Conservation (phyloP, 2,888 invertebrate species). For the Dichetophora obliterata region DNA sequence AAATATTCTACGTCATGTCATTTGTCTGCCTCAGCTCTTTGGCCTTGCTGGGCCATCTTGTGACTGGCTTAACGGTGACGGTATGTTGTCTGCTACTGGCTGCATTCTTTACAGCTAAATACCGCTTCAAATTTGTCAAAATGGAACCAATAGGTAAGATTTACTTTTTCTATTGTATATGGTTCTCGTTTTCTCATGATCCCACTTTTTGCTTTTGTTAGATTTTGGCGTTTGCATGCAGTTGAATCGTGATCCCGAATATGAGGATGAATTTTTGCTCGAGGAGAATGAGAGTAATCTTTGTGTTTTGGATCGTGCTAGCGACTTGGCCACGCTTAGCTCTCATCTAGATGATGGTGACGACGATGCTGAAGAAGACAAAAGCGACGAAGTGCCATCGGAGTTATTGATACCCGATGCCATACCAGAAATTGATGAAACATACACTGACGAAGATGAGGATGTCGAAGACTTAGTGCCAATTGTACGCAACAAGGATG, state of each 20-base stretch:
- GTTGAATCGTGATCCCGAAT: constrained; percentile 57
- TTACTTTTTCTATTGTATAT: background rate
- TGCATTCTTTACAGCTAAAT: constrained; percentile 62
- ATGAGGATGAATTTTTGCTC: constrained; percentile 67
- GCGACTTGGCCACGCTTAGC: constrained; percentile 63
- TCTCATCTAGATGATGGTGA: constrained; percentile 53
- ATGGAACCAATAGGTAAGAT: constrained; percentile 60
- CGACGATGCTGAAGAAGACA: constrained; percentile 59
- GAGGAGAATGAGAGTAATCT: constrained; percentile 66
- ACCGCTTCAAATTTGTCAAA: constrained; percentile 64
- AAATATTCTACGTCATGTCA: constrained; percentile 59
- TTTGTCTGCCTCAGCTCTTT: constrained; percentile 55
- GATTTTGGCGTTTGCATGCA: constrained; percentile 59
- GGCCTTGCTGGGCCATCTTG: constrained; percentile 63
- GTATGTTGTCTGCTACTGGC: constrained; percentile 60
- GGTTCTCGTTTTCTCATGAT: constrained; percentile 22
- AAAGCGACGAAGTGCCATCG: constrained; percentile 67
- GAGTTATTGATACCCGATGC: constrained; percentile 67
- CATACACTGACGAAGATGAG: constrained; percentile 63
- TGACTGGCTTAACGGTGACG: constrained; percentile 64
- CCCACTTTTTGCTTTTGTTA: constrained; percentile 35
- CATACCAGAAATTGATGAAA: constrained; percentile 69
- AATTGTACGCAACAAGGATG: constrained; percentile 32
- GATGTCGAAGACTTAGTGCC: constrained; percentile 60
- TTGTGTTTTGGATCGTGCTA: constrained; percentile 64